Evolutionary conservation across 2,888 invertebrate genomes (phyloP), one percentile per base, ranked within the genome.

Genomic region (Drosophila mimica): DNA sequence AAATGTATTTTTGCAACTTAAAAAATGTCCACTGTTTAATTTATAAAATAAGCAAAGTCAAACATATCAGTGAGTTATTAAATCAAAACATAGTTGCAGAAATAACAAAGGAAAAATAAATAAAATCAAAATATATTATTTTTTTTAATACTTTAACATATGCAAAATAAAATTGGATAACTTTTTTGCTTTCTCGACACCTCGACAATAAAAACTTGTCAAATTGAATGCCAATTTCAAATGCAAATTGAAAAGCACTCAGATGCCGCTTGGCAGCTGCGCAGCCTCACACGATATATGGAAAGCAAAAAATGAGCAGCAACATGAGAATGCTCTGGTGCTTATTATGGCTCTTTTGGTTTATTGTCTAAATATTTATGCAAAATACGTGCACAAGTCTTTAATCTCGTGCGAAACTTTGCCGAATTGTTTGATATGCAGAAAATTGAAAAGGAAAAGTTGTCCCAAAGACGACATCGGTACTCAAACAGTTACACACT

Each of bases 361-460:
- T 79, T 83, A 75, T 83, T 86, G 72, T 64, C 46, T 53, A 77
- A 87, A 87, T 87, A 87, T 87, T 89, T 89, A 87, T 90, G 82
- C 87, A 87, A 89, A 84, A 88, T 76, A 87, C 84, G 70, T 90
- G 79, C 76, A 66, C 63, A 90, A 87, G 89, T 82, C 87, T 83
- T 87, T 90, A 87, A 89, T 81, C 74, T 78, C 31, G 59, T 64
- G 65, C 58, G 52, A 28, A 66, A 81, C 66, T 90, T 75, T 76
- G 52, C 9, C 25, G 76, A 81, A 82, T 80, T 87, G 84, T 62
- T 79, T 77, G 77, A 80, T 78, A 87, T 80, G 84, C 82, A 82
- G 85, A 80, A 87, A 89, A 87, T 89, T 87, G 85, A 87, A 89
- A 87, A 71, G 71, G 70, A 74, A 87, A 87, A 89, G 84, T 74